Percentiles rank a stretch among this genome's conserved stretches.
Conservation (phyloP, 2,797 vertebrate genomes). For the Knipowitschia caucasica region DNA sequence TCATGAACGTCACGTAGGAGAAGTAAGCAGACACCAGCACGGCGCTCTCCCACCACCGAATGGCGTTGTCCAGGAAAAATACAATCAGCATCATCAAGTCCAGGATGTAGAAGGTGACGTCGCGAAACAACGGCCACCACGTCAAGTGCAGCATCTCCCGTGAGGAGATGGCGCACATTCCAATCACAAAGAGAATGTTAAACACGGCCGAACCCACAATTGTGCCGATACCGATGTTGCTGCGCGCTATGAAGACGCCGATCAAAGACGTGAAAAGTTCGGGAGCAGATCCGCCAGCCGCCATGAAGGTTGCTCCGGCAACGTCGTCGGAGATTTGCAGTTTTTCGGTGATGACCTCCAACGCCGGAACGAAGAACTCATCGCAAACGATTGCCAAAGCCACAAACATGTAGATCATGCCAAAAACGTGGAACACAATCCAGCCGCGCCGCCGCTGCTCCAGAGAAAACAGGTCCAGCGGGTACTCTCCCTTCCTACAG, state of each 20-base stretch:
- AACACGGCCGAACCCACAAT: conserved; percentile 94
- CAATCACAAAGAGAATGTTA: conserved; percentile 94
- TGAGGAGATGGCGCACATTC: conserved; percentile 90
- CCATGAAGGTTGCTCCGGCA: conserved; percentile 93
- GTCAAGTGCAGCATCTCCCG: conserved; percentile 87
- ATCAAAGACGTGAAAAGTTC: conserved; percentile 95
- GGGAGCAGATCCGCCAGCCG: conserved; percentile 89
- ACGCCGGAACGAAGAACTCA: conserved; percentile 88
- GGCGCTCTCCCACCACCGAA: conserved; percentile 90
- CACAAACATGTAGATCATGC: conserved; percentile 90
- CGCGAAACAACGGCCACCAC: conserved; percentile 93
- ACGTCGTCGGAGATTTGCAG: conserved; percentile 89
- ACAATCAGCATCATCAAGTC: conserved; percentile 74
- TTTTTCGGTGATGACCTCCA: conserved; percentile 85
- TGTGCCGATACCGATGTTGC: conserved; percentile 91
- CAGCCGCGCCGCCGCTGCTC: conserved; percentile 84
- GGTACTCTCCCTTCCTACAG: conserved; percentile 80
- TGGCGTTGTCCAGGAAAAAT: conserved; percentile 72
- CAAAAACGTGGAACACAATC: conserved; percentile 82
- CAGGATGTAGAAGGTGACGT: conserved; percentile 88
- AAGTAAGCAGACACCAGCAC: conserved; percentile 81
- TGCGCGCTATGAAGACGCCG: conserved; percentile 90
- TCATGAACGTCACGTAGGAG: conserved; percentile 87
- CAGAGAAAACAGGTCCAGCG: conserved; percentile 84
- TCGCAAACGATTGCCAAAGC: conserved; percentile 91